Evolutionary conservation across 2,888 invertebrate genomes (phyloP), one percentile per base, ranked within the genome.

Genomic region (Galeruca laticollis): DNA sequence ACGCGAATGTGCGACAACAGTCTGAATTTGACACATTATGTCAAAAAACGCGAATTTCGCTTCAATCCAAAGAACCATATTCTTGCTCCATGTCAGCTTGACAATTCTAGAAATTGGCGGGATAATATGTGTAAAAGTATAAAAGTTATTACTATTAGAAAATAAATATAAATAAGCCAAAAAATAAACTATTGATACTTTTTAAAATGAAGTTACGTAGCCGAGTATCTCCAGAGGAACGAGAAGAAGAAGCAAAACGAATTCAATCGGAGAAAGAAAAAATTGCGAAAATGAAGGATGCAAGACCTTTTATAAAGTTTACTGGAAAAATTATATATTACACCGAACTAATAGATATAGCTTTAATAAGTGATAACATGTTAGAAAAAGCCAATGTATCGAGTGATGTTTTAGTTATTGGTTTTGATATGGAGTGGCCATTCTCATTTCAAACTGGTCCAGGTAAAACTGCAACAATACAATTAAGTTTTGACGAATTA

Each of bases 381-480:
- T 78, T 88, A 70, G 79, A 81, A 68, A 76, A 83, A 70, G 84
- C 85, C 31, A 83, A 84, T 57, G 69, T 70, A 33, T 61, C 73
- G 13, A 79, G 79, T 26, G 84, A 84, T 3, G 74, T 85, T 20
- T 82, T 89, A 43, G 87, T 89, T 4, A 82, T 91, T 71, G 90
- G 91, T 4, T 91, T 91, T 78, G 91, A 91, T 79, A 85, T 90
- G 82, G 91, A 91, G 81, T 91, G 91, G 91, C 90, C 90, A 5
- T 90, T 90, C 77, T 87, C 84, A 67, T 90, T 88, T 77, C 84
- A 88, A 83, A 88, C 88, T 0, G 90, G 90, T 4, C 84, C 88
- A 21, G 89, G 88, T 2, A 90, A 88, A 83, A 88, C 89, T 0
- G 87, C 91, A 0, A 85, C 91, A 2, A 89, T 90, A 59, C 91